Base-by-base conservation (phyloP, 2,113 vertebrate species). In the Epinephelus lanceolatus region DNA sequence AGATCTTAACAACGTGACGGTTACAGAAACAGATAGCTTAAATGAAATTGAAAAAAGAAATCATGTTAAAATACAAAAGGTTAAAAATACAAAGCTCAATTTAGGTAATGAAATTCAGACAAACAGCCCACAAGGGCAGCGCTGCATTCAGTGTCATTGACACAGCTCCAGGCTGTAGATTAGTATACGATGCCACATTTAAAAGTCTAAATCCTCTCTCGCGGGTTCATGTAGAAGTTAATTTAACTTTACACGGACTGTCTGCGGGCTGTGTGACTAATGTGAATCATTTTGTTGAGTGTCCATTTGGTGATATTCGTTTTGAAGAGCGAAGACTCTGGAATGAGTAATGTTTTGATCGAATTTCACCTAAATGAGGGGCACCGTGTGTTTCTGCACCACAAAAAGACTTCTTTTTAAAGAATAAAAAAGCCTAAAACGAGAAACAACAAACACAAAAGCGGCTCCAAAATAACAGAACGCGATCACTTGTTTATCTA, bases 251-350 rank as follows among this genome's bases (percentile, higher is more conserved):
- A 21, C 45, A 14, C 13, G 27, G 5, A 2, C 74, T 23, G 82
- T 76, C 81, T 84, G 65, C 78, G 19, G 78, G 68, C 78, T 53
- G 62, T 19, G 30, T 80, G 88, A 87, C 78, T 72, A 69, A 78
- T 67, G n/a, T 5, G 30, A 60, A 87, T 77, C 49, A 62, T 59
- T 86, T 15, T 60, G 23, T 59, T 27, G 14, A 83, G 76, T 67
- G 57, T 68, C 51, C 53, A 80, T 69, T 76, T 83, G 63, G 56
- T 52, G 71, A 85, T 65, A 61, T 76, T 81, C n/a, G 11, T 72
- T 86, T 56, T 76, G 30, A 80, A 73, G 25, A 83, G 67, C 45
- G 4, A 23, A 33, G 71, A 71, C 69, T 80, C 23, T 42, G 45
- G 82, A 83, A 87, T 84, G 49, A 81, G 68, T 86, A 71, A 56